Evolutionary conservation across 2,113 vertebrate genomes (phyloP).

Genomic region (Octodon degus): DNA sequence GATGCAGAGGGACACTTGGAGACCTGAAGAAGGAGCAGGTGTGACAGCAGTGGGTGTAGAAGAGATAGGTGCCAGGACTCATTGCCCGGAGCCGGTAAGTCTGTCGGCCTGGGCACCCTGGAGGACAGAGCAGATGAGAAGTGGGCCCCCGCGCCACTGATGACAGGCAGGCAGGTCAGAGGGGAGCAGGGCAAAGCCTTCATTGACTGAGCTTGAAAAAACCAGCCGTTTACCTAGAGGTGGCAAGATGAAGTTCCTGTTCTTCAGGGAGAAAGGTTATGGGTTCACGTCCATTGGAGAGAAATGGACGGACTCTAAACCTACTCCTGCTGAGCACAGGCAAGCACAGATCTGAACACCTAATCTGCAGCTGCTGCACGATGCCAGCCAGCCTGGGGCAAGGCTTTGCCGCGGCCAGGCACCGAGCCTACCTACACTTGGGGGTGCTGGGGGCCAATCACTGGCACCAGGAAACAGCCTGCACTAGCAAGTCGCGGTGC

Average conservation of each 20-base stretch:
- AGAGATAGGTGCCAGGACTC: not conserved
- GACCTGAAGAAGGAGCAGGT: not conserved
- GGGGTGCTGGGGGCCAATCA: rapidly evolving
- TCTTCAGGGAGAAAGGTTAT: not conserved
- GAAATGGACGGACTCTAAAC: not conserved
- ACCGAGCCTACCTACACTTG: rapidly evolving
- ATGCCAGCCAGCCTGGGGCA: rapidly evolving
- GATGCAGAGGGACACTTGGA: not conserved
- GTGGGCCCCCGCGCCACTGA: rapidly evolving
- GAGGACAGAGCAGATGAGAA: not conserved
- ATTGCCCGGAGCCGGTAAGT: too few relatives aligned
- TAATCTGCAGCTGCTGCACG: not conserved
- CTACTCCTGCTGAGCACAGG: not conserved
- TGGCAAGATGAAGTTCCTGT: not conserved
- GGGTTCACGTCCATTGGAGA: not conserved
- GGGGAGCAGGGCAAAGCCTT: too few relatives aligned
- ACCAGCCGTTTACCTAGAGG: not conserved
- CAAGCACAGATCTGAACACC: rapidly evolving
- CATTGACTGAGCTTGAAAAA: not conserved
- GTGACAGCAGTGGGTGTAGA: too few relatives aligned
- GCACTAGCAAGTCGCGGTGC: not conserved
- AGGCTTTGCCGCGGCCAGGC: rapidly evolving
- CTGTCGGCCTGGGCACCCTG: rapidly evolving
- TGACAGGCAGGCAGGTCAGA: not conserved
- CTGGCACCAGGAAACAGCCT: not conserved